Conservation (phyloP, 2,113 vertebrate genomes). For the sheep (Ovis aries) region ARS-UI_Ramb_v3.0 NC_056071.1:51493001-51493500, state of each 20-base stretch:
- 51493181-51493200: neutral
- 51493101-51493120: neutral
- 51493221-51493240: neutral
- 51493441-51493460: neutral
- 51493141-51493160: neutral
- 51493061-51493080: neutral
- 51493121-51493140: neutral
- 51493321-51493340: neutral
- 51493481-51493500: neutral
- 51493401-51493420: neutral
- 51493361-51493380: neutral
- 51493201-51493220: neutral
- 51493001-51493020: neutral
- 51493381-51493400: neutral
- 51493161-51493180: neutral
- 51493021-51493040: neutral
- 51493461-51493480: neutral
- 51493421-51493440: neutral
- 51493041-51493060: neutral
- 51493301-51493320: neutral
- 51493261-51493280: neutral
- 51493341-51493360: neutral
- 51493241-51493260: neutral
- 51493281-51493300: neutral
- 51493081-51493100: neutral